Base-by-base conservation (phyloP, 64 coral and sea anemone species). In the Exaiptasia diaphana region DNA sequence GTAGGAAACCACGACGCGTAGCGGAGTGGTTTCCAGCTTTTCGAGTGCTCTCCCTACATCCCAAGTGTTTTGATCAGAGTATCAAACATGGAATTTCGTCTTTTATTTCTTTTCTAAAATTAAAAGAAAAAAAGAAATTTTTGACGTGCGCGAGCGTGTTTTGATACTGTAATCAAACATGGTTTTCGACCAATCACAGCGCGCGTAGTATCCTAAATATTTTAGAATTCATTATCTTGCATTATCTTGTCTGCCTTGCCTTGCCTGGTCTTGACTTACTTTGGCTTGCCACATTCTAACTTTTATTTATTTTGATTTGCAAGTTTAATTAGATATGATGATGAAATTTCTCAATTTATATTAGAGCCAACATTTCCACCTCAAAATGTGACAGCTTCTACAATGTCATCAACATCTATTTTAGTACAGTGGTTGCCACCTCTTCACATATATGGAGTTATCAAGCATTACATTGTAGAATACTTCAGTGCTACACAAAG, bases 311-410 rank as follows among this genome's bases (percentile, higher is more conserved):
- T n/a, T n/a, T n/a, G n/a, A n/a, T 46, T 15, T 46, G 33, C 34
- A 26, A 28, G 14, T 42, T 43, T 39, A 39, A 17, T 41, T 17
- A 59, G 28, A 23, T 45, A 10, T 75, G n/a, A 45, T 28, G 0
- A 4, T 10, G 9, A 21, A 11, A 20, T 87, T 14, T 18, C 33
- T 24, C 20, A 38, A 4, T 24, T 37, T 41, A 39, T 59, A 2
- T 41, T 37, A 93, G 91, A 28, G 14, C 91, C 91, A 20, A 36
- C 72, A 17, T 78, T 85, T 15, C 79, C 79, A 38, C 91, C 91
- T 30, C 63, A 39, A 45, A 32, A 88, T 73, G 49, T 88, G 4
- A 26, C 14, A 31, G 63, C 85, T 3, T 4, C 79, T 29, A 59
- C 79, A 49, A 68, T 78, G 22, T 82, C 41, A 27, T 79, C 91